phyloP scores from a whole-genome alignment of 37 sponge, comb jelly and placozoan species.

The Tethya wilhelma region DNA sequence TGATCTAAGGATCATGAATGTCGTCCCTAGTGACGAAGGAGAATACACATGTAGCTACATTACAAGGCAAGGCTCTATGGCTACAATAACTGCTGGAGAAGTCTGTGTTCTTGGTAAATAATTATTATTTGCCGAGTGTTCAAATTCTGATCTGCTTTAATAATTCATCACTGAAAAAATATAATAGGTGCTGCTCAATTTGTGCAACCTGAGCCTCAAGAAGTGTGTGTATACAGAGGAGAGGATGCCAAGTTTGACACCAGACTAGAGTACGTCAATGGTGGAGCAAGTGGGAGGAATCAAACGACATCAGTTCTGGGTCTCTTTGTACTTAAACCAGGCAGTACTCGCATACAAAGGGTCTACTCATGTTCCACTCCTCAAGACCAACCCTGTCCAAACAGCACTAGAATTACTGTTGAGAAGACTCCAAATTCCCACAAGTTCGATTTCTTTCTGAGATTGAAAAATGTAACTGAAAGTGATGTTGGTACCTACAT shows the following conservation, averaged over 20 bases:
- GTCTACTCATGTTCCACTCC: too few relatives aligned
- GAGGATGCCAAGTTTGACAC: neutral
- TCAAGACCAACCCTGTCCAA: neutral
- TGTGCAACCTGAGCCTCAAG: neutral
- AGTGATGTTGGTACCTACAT: neutral
- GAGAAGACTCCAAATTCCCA: neutral
- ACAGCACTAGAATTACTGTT: neutral
- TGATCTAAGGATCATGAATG: slow-evolving; percentile 2
- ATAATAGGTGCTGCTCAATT: slow-evolving; percentile 1
- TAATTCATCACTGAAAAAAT: neutral
- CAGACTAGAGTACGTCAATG: neutral
- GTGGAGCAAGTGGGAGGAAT: neutral
- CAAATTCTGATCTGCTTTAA: neutral
- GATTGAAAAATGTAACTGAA: neutral
- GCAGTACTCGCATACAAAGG: too few relatives aligned
- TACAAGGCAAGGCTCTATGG: neutral
- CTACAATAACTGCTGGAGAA: neutral
- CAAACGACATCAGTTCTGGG: neutral
- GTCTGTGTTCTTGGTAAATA: neutral
- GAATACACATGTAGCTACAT: neutral
- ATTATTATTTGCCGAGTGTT: neutral
- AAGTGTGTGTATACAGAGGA: neutral
- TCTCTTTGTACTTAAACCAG: neutral
- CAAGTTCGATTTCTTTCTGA: slow-evolving; percentile 2
- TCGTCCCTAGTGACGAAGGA: neutral